These are phyloP conservation scores for Cordilura impudica DNA, from an alignment of 2,888 invertebrate species.

Conservation along the genomic window DNA sequence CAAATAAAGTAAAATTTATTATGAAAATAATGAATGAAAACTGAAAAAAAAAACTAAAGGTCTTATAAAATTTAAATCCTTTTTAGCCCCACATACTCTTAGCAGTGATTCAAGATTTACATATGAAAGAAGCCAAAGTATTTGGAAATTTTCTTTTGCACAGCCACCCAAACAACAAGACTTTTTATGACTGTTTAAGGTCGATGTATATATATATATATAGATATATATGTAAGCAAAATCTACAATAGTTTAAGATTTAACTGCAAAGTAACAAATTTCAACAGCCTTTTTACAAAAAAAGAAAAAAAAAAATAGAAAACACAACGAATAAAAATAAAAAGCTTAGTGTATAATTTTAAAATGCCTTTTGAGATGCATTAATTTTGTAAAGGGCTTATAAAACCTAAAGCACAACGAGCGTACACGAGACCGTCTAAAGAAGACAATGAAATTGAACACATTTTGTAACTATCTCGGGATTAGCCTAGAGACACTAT, in stretches of 20 bases:
- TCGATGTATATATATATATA: background rate
- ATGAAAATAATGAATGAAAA: slow-evolving; percentile 52
- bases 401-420: background rate
- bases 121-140: slow-evolving; percentile 37
- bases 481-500: slow-evolving; percentile 59
- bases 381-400: slow-evolving; percentile 56
- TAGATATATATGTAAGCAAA: too few relatives aligned
- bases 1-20: slow-evolving; percentile 75
- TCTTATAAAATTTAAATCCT: slow-evolving; percentile 50
- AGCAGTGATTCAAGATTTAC: slow-evolving; percentile 37
- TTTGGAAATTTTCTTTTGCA: slow-evolving; percentile 28
- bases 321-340: slow-evolving; percentile 11
- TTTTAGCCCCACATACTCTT: slow-evolving; percentile 37
- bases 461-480: slow-evolving; percentile 61
- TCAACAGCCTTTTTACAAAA: slow-evolving; percentile 53
- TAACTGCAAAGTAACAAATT: slow-evolving; percentile 36
- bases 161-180: slow-evolving; percentile 17
- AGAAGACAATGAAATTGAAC: slow-evolving; percentile 62
- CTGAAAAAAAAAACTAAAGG: slow-evolving; percentile 29
- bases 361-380: slow-evolving; percentile 55
- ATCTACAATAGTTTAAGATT: slow-evolving; percentile 15
- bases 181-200: background rate
- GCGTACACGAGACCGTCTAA: slow-evolving; percentile 25
- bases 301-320: slow-evolving; percentile 20
- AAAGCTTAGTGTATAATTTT: slow-evolving; percentile 51